Evolutionary conservation across 30 jellyfish, hydroid and myxozoan genomes (phyloP).

Genomic region (Cassiopea andromeda): DNA sequence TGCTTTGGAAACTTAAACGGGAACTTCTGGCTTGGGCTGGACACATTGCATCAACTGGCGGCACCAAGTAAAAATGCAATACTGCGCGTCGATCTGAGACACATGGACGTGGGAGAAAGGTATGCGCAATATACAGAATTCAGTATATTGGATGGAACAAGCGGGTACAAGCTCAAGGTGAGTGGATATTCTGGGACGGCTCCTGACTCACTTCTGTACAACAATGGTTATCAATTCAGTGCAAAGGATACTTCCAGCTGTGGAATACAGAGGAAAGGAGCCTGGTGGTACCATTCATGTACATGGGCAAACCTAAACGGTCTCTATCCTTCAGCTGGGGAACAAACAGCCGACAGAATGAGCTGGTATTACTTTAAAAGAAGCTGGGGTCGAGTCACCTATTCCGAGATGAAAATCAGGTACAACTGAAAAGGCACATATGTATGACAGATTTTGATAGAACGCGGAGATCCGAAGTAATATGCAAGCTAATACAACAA

Average conservation of each 20-base stretch:
- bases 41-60: slow-evolving; percentile 23
- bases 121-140: slow-evolving; percentile 8
- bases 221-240: not conserved
- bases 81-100: slow-evolving; percentile 7
- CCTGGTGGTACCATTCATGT: slow-evolving; percentile 40
- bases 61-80: not conserved
- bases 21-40: slow-evolving; percentile 60
- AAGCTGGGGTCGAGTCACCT: slow-evolving; percentile 2
- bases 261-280: not conserved
- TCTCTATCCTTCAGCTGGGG: not conserved
- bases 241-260: slow-evolving; percentile 33
- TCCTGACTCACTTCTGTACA: not conserved
- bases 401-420: slow-evolving; percentile 31
- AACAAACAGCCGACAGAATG: not conserved
- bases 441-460: no score
- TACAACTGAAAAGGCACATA: not conserved
- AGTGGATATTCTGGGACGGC: slow-evolving; percentile 16
- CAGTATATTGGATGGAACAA: slow-evolving; percentile 1
- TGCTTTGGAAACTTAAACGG: slow-evolving; percentile 50
- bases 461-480: no score
- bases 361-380: not conserved
- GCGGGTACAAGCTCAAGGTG: slow-evolving; percentile 1
- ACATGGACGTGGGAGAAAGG: not conserved
- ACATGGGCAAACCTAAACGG: slow-evolving; percentile 9
- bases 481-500: no score